phyloP scores from a whole-genome alignment of 2,113 vertebrate genomes.

The Dicaeum eximium region DNA sequence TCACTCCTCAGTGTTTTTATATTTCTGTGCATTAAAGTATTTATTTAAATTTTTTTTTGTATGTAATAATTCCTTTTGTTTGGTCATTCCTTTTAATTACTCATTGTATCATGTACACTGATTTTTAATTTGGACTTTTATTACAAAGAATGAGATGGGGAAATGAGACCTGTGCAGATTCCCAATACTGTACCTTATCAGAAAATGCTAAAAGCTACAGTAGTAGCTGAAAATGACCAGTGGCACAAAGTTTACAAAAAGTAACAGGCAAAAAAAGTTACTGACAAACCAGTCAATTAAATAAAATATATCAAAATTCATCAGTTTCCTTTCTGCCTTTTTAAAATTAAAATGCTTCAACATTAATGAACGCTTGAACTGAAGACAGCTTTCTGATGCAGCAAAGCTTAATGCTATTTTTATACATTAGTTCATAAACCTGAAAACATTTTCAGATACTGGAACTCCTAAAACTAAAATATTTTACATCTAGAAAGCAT shows the following conservation, averaged over 20 bases:
- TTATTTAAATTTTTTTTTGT: neutral
- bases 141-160: neutral
- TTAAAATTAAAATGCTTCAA: neutral
- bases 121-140: neutral
- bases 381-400: slow-evolving; percentile 19
- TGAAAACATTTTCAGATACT: slow-evolving; percentile 50
- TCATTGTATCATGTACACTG: neutral
- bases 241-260: neutral
- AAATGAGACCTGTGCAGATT: neutral
- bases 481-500: slow-evolving; percentile 59
- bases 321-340: neutral
- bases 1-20: neutral
- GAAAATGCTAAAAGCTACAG: neutral
- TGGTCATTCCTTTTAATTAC: neutral
- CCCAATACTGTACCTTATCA: neutral
- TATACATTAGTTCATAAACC: slow-evolving; percentile 46
- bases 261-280: neutral
- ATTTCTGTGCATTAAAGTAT: neutral
- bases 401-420: slow-evolving; percentile 42
- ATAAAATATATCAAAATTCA: neutral
- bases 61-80: neutral
- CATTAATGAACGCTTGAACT: neutral
- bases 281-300: neutral
- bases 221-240: neutral
- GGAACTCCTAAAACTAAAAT: slow-evolving; percentile 33